Evolutionary conservation across 2,888 invertebrate species (phyloP), one percentile per base, ranked within the genome.

Genomic region (Podotricha telesiphe): DNA sequence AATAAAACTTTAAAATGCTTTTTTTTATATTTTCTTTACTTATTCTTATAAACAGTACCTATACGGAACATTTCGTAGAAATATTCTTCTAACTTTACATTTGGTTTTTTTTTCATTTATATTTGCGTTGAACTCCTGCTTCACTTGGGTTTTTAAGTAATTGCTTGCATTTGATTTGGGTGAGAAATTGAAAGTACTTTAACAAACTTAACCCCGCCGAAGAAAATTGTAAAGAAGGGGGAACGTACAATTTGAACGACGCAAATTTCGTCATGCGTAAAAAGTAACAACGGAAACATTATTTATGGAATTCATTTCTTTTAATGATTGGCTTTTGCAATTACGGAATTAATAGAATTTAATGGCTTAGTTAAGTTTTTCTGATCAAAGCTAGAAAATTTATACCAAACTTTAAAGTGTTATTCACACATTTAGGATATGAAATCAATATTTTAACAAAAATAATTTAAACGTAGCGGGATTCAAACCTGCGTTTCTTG

Each of bases 61-160:
- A 28, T 53, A 53, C 53, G n/a, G 53, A 55, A 55, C 53, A 17
- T 55, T 17, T n/a, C 17, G 5, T 1, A 34, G 20, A 17, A 40
- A 59, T 45, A 17, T 2, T 37, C 0, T 19, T 45, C 63, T 1
- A 0, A 17, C 63, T 58, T 58, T 42, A 59, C 53, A 19, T 79
- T 82, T 79, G 76, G 2, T 19, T 48, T 48, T 62, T 61, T 62
- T 62, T 48, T 34, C 19, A 47, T 34, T 62, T 62, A 62, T 85
- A 80, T 89, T 87, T 87, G 82, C 86, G 82, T 85, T 86, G 86
- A 79, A 79, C 85, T 88, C 79, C 79, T 74, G 76, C 75, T 74
- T 78, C 77, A 78, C 79, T 82, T 82, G 84, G 81, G 82, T 87
- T 88, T 89, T 89, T 85, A 86, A 88, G 89, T 89, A 90, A 89